Conservation (phyloP, 2,888 invertebrate genomes). For the Xestia xanthographa region DNA sequence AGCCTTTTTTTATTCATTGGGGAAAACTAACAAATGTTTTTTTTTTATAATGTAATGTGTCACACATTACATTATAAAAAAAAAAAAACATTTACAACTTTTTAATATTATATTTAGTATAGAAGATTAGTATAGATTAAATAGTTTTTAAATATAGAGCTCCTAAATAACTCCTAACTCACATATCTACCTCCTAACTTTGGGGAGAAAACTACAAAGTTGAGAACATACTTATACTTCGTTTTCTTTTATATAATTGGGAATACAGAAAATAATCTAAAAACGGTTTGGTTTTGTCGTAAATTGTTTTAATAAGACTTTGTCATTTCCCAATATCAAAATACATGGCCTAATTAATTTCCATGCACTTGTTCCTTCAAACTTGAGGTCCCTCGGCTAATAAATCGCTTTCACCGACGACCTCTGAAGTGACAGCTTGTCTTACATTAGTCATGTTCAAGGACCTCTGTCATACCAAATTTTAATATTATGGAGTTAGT, state of each 20-base stretch:
- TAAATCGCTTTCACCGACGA: conserved; percentile 51
- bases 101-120: too few relatives aligned
- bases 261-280: not conserved
- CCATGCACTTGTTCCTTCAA: conserved; percentile 24
- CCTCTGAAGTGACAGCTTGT: conserved; percentile 54
- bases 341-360: conserved; percentile 45
- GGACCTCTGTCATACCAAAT: conserved; percentile 13
- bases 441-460: conserved; percentile 57
- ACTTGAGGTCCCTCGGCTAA: conserved; percentile 51
- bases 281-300: not conserved
- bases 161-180: too few relatives aligned
- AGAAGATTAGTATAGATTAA: too few relatives aligned
- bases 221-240: not conserved
- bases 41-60: too few relatives aligned
- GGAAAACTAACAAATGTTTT: too few relatives aligned
- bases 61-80: too few relatives aligned
- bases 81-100: too few relatives aligned
- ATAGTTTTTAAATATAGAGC: too few relatives aligned
- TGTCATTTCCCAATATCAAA: not conserved
- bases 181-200: too few relatives aligned
- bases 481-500: conserved; percentile 22
- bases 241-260: not conserved
- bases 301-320: not conserved
- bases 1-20: too few relatives aligned
- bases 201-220: too few relatives aligned